Evolutionary conservation across 2,113 vertebrate genomes (phyloP), one percentile per base, ranked within the genome.

Genomic region (Equus quagga): DNA sequence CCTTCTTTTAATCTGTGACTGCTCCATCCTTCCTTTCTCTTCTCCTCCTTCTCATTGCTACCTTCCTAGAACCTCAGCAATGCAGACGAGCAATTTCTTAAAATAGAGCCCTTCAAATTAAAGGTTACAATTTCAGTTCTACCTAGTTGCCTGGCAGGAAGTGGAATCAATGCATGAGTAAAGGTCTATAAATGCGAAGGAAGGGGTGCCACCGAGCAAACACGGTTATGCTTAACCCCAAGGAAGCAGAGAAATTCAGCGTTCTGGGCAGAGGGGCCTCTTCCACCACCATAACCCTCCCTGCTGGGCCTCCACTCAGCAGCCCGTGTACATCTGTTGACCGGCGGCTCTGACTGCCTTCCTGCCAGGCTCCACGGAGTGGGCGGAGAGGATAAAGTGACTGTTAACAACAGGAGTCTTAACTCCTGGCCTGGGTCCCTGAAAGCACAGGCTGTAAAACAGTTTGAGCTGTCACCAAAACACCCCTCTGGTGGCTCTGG

Each of bases 21-120:
- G 91, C 41, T 51, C 94, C 87, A 78, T 89, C 97, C 95, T 97
- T 98, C 97, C 97, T 62, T 28, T 84, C n/a, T 9, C 26, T 51
- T 8, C 79, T 44, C n/a, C 36, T 72, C 28, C 36, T 60, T 80
- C 28, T 60, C 65, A 62, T 12, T 44, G 51, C 65, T 84, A 96
- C 95, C 70, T 96, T 97, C 97, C 90, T 62, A 75, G 98, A 98
- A 56, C 82, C 96, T 97, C 92, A 90, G 95, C 81, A 11, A 0
- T 18, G 92, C 94, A 97, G 98, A 98, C 4, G 10, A 96, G 80
- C 98, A 96, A 98, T 98, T 98, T 98, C 96, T 95, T 91, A 44
- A 98, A 98, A 73, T 88, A 96, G 31, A 97, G 97, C 21, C 94
- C 97, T 97, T 93, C 93, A 92, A 98, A 98, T 97, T 80, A 93